phyloP scores from a whole-genome alignment of 1,140 invertebrate species.

The Plectrocnemia conspersa region DNA sequence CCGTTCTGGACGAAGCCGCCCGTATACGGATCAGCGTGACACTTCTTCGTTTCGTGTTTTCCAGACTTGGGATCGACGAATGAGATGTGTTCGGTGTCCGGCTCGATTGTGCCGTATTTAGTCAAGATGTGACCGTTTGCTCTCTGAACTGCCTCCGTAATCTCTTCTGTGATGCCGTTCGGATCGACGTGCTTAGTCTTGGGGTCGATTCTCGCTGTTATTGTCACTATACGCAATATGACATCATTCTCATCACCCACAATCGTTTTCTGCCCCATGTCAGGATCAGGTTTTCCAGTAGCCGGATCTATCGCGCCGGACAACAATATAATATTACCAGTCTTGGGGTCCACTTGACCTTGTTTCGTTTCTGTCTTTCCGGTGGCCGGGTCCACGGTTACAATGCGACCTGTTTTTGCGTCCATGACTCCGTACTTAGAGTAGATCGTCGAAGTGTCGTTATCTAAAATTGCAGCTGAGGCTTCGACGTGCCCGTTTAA shows the following conservation, averaged over 20 bases:
- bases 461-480: constrained; percentile 47
- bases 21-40: constrained; percentile 53
- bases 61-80: constrained; percentile 54
- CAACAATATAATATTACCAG: constrained; percentile 52
- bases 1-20: constrained; percentile 53
- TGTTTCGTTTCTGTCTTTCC: constrained; percentile 54
- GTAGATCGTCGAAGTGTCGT: constrained; percentile 50
- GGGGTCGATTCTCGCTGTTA: constrained; percentile 53
- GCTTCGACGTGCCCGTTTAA: constrained; percentile 53
- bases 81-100: constrained; percentile 51
- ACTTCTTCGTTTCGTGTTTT: constrained; percentile 55
- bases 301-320: constrained; percentile 53
- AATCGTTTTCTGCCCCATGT: constrained; percentile 52
- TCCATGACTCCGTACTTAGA: constrained; percentile 56
- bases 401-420: constrained; percentile 52
- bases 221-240: constrained; percentile 51
- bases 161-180: constrained; percentile 51
- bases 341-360: constrained; percentile 53
- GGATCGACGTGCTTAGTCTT: constrained; percentile 56
- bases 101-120: constrained; percentile 58
- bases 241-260: constrained; percentile 47
- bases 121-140: constrained; percentile 56
- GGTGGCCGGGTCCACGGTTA: constrained; percentile 50
- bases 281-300: constrained; percentile 52
- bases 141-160: constrained; percentile 50